Evolutionary conservation across 2,113 vertebrate genomes (phyloP).

Genomic region (Mobula hypostoma): DNA sequence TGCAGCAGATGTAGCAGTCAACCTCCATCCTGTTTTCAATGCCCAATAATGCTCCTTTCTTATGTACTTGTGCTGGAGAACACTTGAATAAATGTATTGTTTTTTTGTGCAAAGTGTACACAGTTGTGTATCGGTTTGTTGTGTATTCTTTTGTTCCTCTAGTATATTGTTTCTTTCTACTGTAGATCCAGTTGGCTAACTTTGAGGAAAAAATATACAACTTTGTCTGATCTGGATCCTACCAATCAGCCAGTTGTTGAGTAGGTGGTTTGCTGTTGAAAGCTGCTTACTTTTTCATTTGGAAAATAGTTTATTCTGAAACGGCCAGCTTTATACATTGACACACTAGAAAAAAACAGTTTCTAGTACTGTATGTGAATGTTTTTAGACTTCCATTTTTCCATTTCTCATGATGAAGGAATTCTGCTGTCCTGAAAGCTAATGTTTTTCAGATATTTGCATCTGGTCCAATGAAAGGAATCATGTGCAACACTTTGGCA

Average conservation of each 20-base stretch:
- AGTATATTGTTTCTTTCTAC: constrained; percentile 34
- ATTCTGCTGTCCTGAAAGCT: constrained; percentile 30
- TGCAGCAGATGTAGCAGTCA: constrained; percentile 91
- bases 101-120: constrained; percentile 69
- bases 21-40: constrained; percentile 77
- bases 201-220: neutral
- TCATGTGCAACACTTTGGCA: constrained; percentile 29
- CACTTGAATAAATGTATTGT: constrained; percentile 99
- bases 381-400: neutral
- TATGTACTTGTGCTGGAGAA: constrained; percentile 99
- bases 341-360: constrained; percentile 22
- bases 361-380: constrained; percentile 32
- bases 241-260: constrained; percentile 28
- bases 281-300: constrained; percentile 6
- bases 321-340: neutral
- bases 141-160: constrained; percentile 43
- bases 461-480: constrained; percentile 23
- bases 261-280: constrained; percentile 5
- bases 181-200: constrained; percentile 35
- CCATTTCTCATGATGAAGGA: constrained; percentile 36
- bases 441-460: neutral
- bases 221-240: constrained; percentile 18
- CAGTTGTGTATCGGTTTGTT: constrained; percentile 33
- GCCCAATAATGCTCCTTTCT: constrained; percentile 83
- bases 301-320: constrained; percentile 23